Percentiles rank a stretch among this genome's conserved stretches.
phyloP scores from a whole-genome alignment of 64 coral and sea anemone genomes.

The Cladopsammia gracilis region DNA sequence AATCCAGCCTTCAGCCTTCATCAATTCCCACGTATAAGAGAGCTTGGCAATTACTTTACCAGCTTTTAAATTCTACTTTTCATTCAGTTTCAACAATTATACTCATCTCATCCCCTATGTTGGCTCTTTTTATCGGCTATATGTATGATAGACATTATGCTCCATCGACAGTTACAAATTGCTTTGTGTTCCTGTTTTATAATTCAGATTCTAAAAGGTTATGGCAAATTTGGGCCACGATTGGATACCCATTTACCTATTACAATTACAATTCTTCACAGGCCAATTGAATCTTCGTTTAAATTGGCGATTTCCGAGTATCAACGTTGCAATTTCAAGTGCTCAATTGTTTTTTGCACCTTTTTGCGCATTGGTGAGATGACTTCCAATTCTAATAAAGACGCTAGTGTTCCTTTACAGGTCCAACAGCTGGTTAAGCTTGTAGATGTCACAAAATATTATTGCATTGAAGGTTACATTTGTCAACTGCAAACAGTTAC shows the following conservation, averaged over 20 bases:
- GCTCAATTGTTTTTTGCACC: conserved; percentile 49
- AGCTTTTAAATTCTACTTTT: too few species aligned
- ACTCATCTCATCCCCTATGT: background rate
- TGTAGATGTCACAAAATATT: background rate
- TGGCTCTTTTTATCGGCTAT: conserved; percentile 41
- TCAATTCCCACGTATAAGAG: too few species aligned
- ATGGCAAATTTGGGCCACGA: conserved; percentile 10
- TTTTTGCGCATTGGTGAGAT: conserved; percentile 63
- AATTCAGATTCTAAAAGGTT: conserved; percentile 54
- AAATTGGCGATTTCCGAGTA: conserved; percentile 1
- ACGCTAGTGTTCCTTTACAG: background rate
- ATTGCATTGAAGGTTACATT: conserved; percentile 33
- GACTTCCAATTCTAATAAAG: background rate
- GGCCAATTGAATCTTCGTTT: too few species aligned
- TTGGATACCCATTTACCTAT: conserved; percentile 67
- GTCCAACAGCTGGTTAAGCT: background rate
- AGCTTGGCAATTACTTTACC: too few species aligned
- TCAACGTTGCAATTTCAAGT: conserved; percentile 71
- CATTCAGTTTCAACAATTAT: conserved; percentile 43
- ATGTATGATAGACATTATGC: conserved; percentile 49
- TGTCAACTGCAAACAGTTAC: conserved; percentile 64
- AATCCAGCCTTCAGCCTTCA: too few species aligned
- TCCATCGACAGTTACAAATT: conserved; percentile 34
- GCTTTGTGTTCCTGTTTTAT: conserved; percentile 25
- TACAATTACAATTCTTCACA: conserved; percentile 42